Conservation (phyloP, 2,797 vertebrate species). For the Erithacus rubecula region DNA sequence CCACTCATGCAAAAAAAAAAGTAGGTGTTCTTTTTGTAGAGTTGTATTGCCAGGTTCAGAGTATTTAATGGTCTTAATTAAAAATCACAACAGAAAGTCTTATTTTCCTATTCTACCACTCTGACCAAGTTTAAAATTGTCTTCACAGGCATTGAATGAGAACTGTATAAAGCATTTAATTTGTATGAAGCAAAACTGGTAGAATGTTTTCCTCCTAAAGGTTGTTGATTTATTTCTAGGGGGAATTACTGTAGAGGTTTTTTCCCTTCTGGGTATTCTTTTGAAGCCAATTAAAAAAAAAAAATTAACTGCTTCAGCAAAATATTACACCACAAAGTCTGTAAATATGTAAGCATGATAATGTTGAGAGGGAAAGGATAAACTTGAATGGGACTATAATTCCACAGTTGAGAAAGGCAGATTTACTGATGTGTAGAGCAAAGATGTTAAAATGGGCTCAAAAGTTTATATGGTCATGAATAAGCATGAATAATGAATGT, state of each 20-base stretch:
- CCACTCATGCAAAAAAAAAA: not conserved
- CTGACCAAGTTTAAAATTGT: not conserved
- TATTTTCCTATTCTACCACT: conserved; percentile 17
- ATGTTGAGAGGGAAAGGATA: not conserved
- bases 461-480: not conserved
- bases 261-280: not conserved
- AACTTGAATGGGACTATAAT: not conserved
- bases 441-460: not conserved
- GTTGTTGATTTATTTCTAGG: not conserved
- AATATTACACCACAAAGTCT: not conserved
- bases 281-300: not conserved
- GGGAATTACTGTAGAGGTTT: not conserved
- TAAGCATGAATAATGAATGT: not conserved
- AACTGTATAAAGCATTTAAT: not conserved
- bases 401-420: not conserved
- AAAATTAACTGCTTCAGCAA: not conserved
- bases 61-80: not conserved
- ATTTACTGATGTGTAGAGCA: not conserved
- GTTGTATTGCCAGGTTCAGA: not conserved
- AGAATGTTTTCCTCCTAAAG: not conserved
- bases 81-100: not conserved
- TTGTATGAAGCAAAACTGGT: not conserved
- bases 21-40: not conserved
- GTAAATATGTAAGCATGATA: not conserved
- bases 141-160: not conserved